A percentile compares a stretch with the other conserved stretches of the same genome.
Evolutionary conservation across 2,888 invertebrate species (phyloP).

Genomic region (Rhingia rostrata): DNA sequence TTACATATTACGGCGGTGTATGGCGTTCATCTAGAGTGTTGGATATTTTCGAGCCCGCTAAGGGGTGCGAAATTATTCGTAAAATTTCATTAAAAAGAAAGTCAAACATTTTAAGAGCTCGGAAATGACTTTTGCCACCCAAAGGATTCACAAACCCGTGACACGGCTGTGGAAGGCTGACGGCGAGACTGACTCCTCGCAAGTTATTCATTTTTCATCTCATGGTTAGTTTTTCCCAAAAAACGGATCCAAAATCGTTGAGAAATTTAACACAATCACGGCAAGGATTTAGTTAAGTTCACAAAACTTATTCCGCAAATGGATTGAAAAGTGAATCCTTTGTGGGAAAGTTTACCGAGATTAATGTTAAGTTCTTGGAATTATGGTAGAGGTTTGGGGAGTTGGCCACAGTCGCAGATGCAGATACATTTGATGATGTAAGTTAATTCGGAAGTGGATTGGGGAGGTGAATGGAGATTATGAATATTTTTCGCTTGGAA

Average conservation of each 20-base stretch:
- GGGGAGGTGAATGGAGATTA: too few relatives aligned
- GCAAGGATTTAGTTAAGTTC: background rate
- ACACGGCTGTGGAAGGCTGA: conserved; percentile 9
- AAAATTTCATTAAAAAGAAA: conserved; percentile 66
- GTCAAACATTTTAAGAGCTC: conserved; percentile 42
- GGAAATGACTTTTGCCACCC: conserved; percentile 37
- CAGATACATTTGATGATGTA: too few relatives aligned
- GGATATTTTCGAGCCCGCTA: conserved; percentile 20
- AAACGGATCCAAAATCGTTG: background rate
- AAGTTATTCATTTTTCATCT: background rate
- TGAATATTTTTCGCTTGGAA: too few relatives aligned
- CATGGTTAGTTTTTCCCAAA: too few relatives aligned
- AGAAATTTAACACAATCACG: conserved; percentile 25
- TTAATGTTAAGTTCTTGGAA: too few relatives aligned
- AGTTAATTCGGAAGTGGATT: too few relatives aligned
- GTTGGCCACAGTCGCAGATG: too few relatives aligned
- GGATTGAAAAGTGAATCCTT: conserved; percentile 2
- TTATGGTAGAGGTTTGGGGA: too few relatives aligned
- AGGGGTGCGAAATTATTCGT: conserved; percentile 46
- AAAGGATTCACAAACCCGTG: background rate
- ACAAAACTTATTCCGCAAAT: conserved; percentile 13
- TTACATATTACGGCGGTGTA: conserved; percentile 9
- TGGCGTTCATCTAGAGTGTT: conserved; percentile 25
- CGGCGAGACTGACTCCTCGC: background rate
- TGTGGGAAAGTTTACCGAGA: conserved; percentile 8